Conservation (phyloP, 1,140 invertebrate genomes). For the Triops cancriformis region DNA sequence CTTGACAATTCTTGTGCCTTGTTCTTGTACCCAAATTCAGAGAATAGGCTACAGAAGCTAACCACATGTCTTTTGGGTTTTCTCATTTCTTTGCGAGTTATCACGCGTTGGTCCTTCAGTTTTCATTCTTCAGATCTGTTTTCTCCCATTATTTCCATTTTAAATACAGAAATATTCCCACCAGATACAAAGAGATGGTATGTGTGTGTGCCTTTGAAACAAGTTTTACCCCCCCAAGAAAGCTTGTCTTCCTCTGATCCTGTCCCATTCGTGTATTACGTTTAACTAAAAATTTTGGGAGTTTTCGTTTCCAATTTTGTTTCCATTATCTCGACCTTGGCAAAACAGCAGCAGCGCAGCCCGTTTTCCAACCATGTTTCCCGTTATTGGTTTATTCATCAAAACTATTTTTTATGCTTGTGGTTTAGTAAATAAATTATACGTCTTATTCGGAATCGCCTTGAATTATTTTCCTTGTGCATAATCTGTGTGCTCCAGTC, state of each 20-base stretch:
- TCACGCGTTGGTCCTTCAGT: neutral
- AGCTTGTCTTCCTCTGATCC: neutral
- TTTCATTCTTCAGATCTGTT: neutral
- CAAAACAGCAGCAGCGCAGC: constrained; percentile 8
- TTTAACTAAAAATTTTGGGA: neutral
- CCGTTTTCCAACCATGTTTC: constrained; percentile 5
- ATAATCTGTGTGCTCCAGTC: too few species aligned
- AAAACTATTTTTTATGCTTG: constrained; percentile 14
- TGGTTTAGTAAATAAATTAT: constrained; percentile 14
- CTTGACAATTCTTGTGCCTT: neutral
- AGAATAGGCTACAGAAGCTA: neutral
- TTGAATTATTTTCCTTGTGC: neutral
- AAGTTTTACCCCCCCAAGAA: neutral
- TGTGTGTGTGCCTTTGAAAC: neutral
- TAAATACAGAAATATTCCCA: neutral
- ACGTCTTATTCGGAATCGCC: neutral
- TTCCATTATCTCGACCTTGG: neutral
- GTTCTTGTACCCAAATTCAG: neutral
- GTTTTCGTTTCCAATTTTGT: neutral
- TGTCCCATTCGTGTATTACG: neutral
- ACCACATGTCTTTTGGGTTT: neutral
- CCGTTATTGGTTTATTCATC: constrained; percentile 14
- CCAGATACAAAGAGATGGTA: neutral
- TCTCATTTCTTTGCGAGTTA: neutral
- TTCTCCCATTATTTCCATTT: neutral